A percentile compares a stretch with the other conserved stretches of the same genome.
These are phyloP conservation scores for Heloderma charlesbogerti DNA, from an alignment of 2,113 vertebrate genomes.

Conservation along the genomic window DNA sequence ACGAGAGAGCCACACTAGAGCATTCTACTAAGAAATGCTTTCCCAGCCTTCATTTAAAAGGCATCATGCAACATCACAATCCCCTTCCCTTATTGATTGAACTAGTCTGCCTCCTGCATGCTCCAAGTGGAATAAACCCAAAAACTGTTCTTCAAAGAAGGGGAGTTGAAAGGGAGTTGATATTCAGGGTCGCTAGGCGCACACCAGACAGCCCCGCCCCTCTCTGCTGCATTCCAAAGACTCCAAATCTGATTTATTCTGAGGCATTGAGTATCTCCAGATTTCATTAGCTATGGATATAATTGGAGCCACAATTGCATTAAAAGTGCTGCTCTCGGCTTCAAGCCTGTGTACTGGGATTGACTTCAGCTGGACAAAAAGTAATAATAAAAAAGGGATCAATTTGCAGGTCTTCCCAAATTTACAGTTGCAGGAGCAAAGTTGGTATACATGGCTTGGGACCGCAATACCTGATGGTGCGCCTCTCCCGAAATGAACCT, in stretches of 20 bases:
- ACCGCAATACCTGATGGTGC: no score
- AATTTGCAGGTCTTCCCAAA: not conserved
- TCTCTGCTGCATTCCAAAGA: not conserved
- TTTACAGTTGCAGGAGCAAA: not conserved
- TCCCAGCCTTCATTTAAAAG: not conserved
- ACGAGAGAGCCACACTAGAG: not conserved
- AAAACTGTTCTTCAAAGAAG: slow-evolving; percentile 51
- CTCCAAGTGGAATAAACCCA: not conserved
- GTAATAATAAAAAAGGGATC: not conserved
- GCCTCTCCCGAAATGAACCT: no score
- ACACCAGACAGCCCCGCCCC: slow-evolving; percentile 2
- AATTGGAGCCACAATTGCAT: not conserved
- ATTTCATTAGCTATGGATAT: not conserved
- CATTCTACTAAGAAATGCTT: not conserved
- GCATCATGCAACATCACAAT: not conserved
- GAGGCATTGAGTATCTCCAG: not conserved
- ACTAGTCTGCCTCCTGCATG: not conserved
- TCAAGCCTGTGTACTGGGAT: not conserved
- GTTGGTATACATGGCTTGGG: no score
- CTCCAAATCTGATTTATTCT: not conserved
- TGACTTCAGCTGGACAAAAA: not conserved
- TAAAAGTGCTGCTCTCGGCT: not conserved
- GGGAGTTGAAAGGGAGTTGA: slow-evolving; percentile 33
- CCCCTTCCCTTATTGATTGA: not conserved
- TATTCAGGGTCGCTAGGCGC: slow-evolving; percentile 32